Base-by-base conservation (phyloP, 1,140 invertebrate species). In the Drosophila baimaii region DNA sequence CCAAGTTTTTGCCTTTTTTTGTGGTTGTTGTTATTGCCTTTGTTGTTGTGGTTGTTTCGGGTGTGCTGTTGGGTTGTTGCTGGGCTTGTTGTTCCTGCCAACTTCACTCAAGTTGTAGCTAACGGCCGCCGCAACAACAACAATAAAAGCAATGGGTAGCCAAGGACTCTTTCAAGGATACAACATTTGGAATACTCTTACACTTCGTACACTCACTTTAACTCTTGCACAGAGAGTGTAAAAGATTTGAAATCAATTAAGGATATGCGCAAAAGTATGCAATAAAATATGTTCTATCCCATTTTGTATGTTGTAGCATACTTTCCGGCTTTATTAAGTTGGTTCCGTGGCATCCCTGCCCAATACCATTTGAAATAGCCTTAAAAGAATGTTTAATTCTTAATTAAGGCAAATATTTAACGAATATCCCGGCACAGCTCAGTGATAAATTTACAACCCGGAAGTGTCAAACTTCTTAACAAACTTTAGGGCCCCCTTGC, bases 41-140 rank as follows among this genome's bases (percentile, higher is more conserved):
- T 49, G 57, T 55, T 75, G 62, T 59, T 74, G 46, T 71, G 39
- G 68, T 72, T 79, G 35, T 56, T 52, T 55, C 33, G 62, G 35
- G 51, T 61, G 49, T 72, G 71, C 25, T 56, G 44, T 49, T 39
- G 62, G 35, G 44, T 61, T 21, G 15, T 47, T 68, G 29, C 41
- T 66, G 29, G 23, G 43, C 62, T 47, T 49, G 71, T 68, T 79
- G 71, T 77, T 74, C 43, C 63, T 83, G 84, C 72, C 72, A 89
- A 88, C 84, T 84, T 89, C 80, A 80, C 77, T 88, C 79, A 89
- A 89, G 77, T 88, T 83, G 79, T 79, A 82, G 79, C 77, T 33
- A 77, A 85, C 81, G 81, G 81, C 79, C 79, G 46, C 73, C 64
- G 75, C 62, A 83, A 78, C 69, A 88, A 74, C 68, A 77, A 37